A percentile compares a stretch with the other conserved stretches of the same genome.
Conservation (phyloP, 1,140 invertebrate species). For the Drosophila azteca region DNA sequence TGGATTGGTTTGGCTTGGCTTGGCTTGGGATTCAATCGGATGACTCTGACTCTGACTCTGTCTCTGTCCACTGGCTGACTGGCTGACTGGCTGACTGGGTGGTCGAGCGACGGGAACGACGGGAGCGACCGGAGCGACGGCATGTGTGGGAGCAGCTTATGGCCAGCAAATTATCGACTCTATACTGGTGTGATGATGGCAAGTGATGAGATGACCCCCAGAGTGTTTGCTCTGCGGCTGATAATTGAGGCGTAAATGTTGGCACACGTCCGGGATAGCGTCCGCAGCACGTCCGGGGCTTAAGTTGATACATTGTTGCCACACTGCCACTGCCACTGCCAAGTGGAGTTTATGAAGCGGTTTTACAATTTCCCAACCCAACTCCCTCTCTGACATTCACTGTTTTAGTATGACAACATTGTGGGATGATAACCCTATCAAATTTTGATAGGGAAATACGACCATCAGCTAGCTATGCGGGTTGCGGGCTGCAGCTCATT, state of each 20-base stretch:
- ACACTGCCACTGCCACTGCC: slow-evolving; percentile 23
- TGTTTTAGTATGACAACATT: slow-evolving; percentile 46
- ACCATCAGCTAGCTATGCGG: slow-evolving; percentile 40
- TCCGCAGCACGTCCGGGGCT: slow-evolving; percentile 15
- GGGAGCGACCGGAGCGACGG: background rate
- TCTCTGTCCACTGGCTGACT: slow-evolving; percentile 9
- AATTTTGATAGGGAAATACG: slow-evolving; percentile 39
- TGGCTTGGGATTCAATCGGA: slow-evolving; percentile 24
- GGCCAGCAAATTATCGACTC: slow-evolving; percentile 70
- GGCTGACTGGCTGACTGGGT: slow-evolving; percentile 58
- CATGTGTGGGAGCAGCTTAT: slow-evolving; percentile 64
- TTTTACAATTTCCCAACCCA: slow-evolving; percentile 37
- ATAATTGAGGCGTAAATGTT: slow-evolving; percentile 80
- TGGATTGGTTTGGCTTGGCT: slow-evolving; percentile 26
- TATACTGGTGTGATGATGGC: slow-evolving; percentile 19
- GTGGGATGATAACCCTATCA: slow-evolving; percentile 65
- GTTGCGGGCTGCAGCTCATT: slow-evolving; percentile 53
- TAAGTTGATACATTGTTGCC: slow-evolving; percentile 52
- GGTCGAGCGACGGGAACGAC: slow-evolving; percentile 27
- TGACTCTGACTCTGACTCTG: slow-evolving; percentile 5
- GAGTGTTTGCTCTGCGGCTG: slow-evolving; percentile 49
- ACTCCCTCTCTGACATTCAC: background rate
- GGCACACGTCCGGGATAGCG: slow-evolving; percentile 61
- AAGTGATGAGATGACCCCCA: slow-evolving; percentile 25
- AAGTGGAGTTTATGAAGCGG: slow-evolving; percentile 54